These are phyloP conservation scores for Tribolium freemani DNA, from an alignment of 2,888 invertebrate species.

Conservation along the genomic window DNA sequence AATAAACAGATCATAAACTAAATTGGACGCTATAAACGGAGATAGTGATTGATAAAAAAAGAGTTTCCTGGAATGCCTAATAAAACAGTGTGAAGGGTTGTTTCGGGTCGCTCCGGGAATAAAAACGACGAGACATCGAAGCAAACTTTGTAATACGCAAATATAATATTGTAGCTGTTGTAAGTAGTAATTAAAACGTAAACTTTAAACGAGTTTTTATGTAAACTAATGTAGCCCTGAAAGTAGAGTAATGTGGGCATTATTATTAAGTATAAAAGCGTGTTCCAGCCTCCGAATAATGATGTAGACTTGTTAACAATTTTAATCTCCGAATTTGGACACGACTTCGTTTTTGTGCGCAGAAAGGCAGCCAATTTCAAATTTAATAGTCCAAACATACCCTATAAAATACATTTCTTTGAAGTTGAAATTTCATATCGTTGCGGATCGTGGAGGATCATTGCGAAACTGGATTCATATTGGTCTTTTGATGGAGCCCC, in stretches of 20 bases:
- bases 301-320: not conserved
- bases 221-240: not conserved
- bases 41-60: constrained; percentile 20
- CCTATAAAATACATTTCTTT: constrained; percentile 44
- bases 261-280: not conserved
- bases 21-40: constrained; percentile 18
- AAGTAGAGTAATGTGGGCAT: not conserved
- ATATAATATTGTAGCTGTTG: not conserved
- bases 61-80: not conserved
- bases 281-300: not conserved
- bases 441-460: constrained; percentile 44
- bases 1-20: constrained; percentile 26
- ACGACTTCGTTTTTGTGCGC: not conserved
- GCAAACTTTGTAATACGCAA: not conserved
- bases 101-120: not conserved
- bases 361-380: constrained; percentile 50
- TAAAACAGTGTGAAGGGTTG: constrained; percentile 5
- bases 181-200: not conserved
- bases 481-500: constrained; percentile 48
- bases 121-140: not conserved
- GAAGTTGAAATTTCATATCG: constrained; percentile 48
- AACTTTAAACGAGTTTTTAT: not conserved
- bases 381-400: constrained; percentile 48
- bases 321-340: not conserved
- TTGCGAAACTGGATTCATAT: constrained; percentile 48